Percentiles rank a stretch among this genome's conserved stretches.
Conservation (phyloP, 2,113 vertebrate genomes). For the Grammomys surdaster region DNA sequence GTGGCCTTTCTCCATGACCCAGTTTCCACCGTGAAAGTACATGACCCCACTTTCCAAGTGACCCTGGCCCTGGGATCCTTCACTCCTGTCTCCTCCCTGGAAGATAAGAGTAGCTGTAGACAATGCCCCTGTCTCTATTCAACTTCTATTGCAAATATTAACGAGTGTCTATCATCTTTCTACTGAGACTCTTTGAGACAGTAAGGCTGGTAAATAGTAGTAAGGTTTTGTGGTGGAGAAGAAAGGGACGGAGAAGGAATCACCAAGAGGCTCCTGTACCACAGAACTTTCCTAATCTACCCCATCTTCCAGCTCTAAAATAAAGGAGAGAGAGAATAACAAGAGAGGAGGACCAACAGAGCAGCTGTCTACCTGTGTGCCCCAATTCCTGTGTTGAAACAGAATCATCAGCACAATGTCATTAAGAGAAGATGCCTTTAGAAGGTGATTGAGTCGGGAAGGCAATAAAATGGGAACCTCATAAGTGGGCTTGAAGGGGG, state of each 20-base stretch:
- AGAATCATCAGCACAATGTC: neutral
- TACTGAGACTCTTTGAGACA: neutral
- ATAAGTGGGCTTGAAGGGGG: neutral
- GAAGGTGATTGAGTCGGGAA: neutral
- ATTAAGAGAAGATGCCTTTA: neutral
- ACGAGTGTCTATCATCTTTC: neutral
- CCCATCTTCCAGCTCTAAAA: neutral
- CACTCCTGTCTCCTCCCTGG: neutral
- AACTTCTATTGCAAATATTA: neutral
- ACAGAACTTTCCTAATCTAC: neutral
- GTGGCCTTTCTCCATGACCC: neutral
- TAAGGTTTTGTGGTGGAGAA: neutral
- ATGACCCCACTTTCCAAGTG: neutral
- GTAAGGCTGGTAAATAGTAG: neutral
- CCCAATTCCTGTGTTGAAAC: neutral
- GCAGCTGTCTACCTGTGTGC: neutral
- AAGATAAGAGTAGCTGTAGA: neutral
- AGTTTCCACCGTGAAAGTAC: neutral
- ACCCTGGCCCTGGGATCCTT: neutral
- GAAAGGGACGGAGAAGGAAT: neutral
- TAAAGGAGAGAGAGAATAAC: neutral
- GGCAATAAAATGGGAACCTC: neutral
- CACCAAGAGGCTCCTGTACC: neutral
- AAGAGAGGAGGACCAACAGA: neutral
- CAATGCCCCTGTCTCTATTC: neutral